Evolutionary conservation across 2,113 vertebrate genomes (phyloP).

Genomic region (Tricholaema leucomelas): DNA sequence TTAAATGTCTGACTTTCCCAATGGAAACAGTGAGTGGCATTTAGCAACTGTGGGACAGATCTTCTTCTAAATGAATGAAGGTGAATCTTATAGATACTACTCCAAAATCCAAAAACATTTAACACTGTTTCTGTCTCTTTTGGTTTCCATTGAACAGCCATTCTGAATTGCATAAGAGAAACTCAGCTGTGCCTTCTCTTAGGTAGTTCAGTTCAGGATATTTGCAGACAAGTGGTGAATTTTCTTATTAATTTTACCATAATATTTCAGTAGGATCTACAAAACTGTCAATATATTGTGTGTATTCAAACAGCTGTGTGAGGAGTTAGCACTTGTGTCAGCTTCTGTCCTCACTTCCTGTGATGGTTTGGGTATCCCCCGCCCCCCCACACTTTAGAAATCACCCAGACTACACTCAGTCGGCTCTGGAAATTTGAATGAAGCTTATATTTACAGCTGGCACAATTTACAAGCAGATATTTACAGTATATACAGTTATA

Average conservation of each 20-base stretch:
- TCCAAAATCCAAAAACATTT: background rate
- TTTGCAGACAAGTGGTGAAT: background rate
- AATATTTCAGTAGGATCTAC: background rate
- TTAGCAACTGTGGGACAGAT: background rate
- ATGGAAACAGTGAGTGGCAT: background rate
- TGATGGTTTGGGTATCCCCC: too few relatives aligned
- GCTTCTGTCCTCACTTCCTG: background rate
- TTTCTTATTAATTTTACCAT: background rate
- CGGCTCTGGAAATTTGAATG: too few relatives aligned
- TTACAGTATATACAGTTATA: too few relatives aligned
- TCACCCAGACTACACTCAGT: too few relatives aligned
- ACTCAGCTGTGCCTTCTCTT: background rate
- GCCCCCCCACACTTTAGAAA: too few relatives aligned
- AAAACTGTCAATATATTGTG: background rate
- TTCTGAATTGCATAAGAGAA: background rate
- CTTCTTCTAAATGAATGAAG: background rate
- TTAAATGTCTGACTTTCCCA: background rate
- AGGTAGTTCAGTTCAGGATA: background rate
- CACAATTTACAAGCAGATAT: too few relatives aligned
- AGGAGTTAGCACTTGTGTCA: background rate
- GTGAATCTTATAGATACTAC: background rate
- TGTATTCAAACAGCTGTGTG: accelerated
- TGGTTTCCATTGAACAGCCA: background rate
- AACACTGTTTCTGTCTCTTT: background rate
- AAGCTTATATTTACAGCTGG: too few relatives aligned